A percentile compares a stretch with the other conserved stretches of the same genome.
Conservation (phyloP, 2,113 vertebrate species). For the Salvelinus namaycush region DNA sequence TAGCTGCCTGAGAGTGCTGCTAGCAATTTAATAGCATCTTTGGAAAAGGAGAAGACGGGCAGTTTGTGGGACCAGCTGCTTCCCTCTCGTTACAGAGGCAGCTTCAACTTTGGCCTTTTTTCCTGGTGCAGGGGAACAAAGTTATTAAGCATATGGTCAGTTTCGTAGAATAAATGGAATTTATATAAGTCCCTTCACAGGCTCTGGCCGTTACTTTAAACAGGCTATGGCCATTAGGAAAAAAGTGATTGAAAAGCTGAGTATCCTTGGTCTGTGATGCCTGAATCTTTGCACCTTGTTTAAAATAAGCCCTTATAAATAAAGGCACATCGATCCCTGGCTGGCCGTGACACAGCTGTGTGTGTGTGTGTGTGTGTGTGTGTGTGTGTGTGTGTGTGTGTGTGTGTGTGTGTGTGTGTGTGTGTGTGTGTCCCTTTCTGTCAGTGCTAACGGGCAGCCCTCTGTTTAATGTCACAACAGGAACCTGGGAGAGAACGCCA, state of each 20-base stretch:
- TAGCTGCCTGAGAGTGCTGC: slow-evolving; percentile 78
- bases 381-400: too few relatives aligned
- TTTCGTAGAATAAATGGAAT: slow-evolving; percentile 57
- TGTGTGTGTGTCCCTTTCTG: not conserved
- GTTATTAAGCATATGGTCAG: slow-evolving; percentile 76
- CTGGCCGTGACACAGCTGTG: not conserved
- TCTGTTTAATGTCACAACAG: slow-evolving; percentile 69
- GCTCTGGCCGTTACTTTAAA: slow-evolving; percentile 23
- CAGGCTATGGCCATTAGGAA: not conserved
- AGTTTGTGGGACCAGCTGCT: slow-evolving; percentile 83
- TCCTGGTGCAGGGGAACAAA: slow-evolving; percentile 64
- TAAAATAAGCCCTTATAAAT: not conserved
- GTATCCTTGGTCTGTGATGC: slow-evolving; percentile 2
- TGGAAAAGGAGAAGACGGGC: slow-evolving; percentile 86
- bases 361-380: not conserved
- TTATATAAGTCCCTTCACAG: slow-evolving; percentile 59
- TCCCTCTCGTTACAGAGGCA: slow-evolving; percentile 78
- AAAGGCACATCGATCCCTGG: slow-evolving; percentile 41
- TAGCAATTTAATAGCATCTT: slow-evolving; percentile 87
- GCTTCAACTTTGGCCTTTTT: slow-evolving; percentile 79
- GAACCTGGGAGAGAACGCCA: slow-evolving; percentile 88
- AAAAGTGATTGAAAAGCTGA: slow-evolving; percentile 8
- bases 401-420: too few relatives aligned
- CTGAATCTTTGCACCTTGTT: slow-evolving; percentile 26
- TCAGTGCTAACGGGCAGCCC: slow-evolving; percentile 19